Conservation (phyloP, 1,140 invertebrate genomes). For the Lanistes nyassanus region DNA sequence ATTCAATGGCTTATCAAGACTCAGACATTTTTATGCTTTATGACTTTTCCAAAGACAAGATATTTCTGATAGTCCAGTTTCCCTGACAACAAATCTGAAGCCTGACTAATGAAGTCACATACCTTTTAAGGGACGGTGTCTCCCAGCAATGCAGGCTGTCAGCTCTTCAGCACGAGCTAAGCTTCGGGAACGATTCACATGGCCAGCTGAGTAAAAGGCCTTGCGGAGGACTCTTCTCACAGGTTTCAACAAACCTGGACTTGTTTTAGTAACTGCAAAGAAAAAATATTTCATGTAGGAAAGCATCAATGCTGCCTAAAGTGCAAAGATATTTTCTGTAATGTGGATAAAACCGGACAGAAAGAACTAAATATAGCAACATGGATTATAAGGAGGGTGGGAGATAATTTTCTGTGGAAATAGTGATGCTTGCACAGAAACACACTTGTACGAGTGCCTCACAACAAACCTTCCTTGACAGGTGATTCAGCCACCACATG, state of each 20-base stretch:
- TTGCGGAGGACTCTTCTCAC: slow-evolving; percentile 39
- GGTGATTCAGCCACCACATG: slow-evolving; percentile 50
- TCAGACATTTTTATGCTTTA: not conserved
- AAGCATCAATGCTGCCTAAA: too few relatives aligned
- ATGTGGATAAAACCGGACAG: too few relatives aligned
- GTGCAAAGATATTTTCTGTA: too few relatives aligned
- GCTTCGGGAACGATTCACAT: slow-evolving; percentile 39
- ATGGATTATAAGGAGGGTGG: too few relatives aligned
- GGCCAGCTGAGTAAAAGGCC: slow-evolving; percentile 49
- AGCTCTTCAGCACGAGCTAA: slow-evolving; percentile 43
- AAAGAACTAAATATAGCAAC: too few relatives aligned
- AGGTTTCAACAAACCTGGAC: slow-evolving; percentile 45
- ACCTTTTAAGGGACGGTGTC: slow-evolving; percentile 16
- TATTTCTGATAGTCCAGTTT: not conserved
- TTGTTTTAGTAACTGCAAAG: slow-evolving; percentile 18
- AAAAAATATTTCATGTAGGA: not conserved
- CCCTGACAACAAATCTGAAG: too few relatives aligned
- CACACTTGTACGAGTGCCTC: too few relatives aligned
- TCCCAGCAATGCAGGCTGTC: slow-evolving; percentile 44
- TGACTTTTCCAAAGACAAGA: not conserved
- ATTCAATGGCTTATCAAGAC: not conserved
- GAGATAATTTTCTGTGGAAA: too few relatives aligned
- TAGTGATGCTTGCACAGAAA: too few relatives aligned
- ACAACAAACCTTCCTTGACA: slow-evolving; percentile 36
- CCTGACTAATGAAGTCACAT: not conserved